phyloP scores from a whole-genome alignment of 2,888 invertebrate species.

The Podotricha telesiphe region DNA sequence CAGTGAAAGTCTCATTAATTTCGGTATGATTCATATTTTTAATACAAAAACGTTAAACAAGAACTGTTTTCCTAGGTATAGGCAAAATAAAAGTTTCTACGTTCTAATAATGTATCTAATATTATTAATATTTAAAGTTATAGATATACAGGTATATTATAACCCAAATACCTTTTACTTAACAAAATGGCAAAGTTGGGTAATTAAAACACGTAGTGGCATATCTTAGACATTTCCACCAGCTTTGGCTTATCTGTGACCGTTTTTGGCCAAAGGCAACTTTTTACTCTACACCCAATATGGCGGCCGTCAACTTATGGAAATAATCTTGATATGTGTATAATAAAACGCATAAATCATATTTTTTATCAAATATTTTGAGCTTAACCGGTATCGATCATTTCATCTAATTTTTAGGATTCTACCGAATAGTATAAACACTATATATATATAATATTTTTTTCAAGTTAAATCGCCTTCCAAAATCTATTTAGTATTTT shows the following conservation, averaged over 20 bases:
- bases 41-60: background rate
- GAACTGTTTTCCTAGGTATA: background rate
- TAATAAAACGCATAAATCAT: constrained; percentile 48
- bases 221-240: constrained; percentile 67
- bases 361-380: constrained; percentile 43
- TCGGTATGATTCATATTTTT: too few relatives aligned
- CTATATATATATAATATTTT: too few relatives aligned
- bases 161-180: constrained; percentile 30
- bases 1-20: too few relatives aligned
- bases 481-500: too few relatives aligned
- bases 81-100: background rate
- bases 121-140: background rate
- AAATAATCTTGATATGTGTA: constrained; percentile 68
- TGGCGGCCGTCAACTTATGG: constrained; percentile 59
- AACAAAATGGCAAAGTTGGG: constrained; percentile 36
- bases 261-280: constrained; percentile 61
- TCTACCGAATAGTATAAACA: background rate
- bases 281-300: constrained; percentile 64
- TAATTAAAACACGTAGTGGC: constrained; percentile 58
- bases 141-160: constrained; percentile 5
- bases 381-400: constrained; percentile 40
- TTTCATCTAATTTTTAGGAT: constrained; percentile 33
- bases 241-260: constrained; percentile 59
- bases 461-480: too few relatives aligned
- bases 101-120: background rate